Evolutionary conservation across 1,140 invertebrate genomes (phyloP), one percentile per base, ranked within the genome.

Genomic region (Saccostrea glomerata): DNA sequence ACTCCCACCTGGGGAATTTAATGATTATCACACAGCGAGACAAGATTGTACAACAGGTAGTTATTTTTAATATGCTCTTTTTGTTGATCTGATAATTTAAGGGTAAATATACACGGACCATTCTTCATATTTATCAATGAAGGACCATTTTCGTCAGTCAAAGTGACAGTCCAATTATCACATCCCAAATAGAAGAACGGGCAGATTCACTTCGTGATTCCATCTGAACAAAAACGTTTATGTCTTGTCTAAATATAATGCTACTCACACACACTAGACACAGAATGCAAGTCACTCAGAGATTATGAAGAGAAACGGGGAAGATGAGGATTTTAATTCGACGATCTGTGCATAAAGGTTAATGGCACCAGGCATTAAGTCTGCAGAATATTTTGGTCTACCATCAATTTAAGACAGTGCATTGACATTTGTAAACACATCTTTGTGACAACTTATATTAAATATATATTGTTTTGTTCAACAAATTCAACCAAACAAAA

Each of bases 1-100:
- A 25, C 70, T 77, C 70, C 70, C 70, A 77, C 70, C 70, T 77
- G 70, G 70, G 70, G 15, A 25, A 36, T 77, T 77, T 77, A 77
- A 77, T 77, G 70, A 77, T 25, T 30, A 25, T 36, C 13, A 77
- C 25, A 77, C 30, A 77, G 30, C 30, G 30, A 36, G 30, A 36
- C 70, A 36, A 77, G 23, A 17, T 20, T 30, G 25, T 77, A 77
- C 60, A 77, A 25, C 30, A 36, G 47, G 60, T 30, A 77, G 70
- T 36, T 30, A 77, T 77, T 77, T 36, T 77, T 36, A 77, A 77
- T 77, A 12, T 77, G 25, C 7, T 15, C 30, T 77, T 11, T 30
- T 25, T 77, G 23, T 13, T 77, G 25, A 30, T 30, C 13, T 77
- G 25, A 77, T 77, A 77, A 77, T 77, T 77, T 36, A 12, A 13